Evolutionary conservation across 2,888 invertebrate genomes (phyloP).

Genomic region (Poecilobothrus nobilitatus): DNA sequence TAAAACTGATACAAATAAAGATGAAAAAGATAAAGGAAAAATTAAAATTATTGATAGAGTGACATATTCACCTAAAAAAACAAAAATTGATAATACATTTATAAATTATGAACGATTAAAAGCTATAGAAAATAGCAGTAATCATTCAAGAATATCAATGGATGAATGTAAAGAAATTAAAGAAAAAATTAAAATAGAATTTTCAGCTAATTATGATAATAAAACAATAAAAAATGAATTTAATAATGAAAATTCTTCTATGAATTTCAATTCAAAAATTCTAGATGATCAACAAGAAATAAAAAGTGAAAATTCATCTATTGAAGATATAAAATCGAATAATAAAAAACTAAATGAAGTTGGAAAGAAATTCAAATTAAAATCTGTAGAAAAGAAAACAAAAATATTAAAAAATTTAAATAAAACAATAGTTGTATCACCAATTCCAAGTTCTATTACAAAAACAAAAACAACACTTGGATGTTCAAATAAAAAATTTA

Average conservation of each 20-base stretch:
- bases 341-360: not conserved
- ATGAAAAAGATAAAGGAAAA: not conserved
- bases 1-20: not conserved
- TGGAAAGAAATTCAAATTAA: not conserved
- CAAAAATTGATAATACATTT: not conserved
- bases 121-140: not conserved
- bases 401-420: not conserved
- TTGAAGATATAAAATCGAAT: not conserved
- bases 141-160: not conserved
- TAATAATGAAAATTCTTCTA: not conserved
- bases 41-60: not conserved
- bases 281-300: not conserved
- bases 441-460: not conserved
- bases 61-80: not conserved
- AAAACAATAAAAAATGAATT: not conserved
- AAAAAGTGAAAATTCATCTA: not conserved
- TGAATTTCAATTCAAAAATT: not conserved
- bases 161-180: not conserved
- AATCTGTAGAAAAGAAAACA: not conserved
- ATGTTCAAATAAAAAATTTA: not conserved
- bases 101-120: not conserved
- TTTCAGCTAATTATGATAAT: slow-evolving; percentile 2
- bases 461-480: not conserved
- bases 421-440: not conserved
- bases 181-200: slow-evolving; percentile 10